These are phyloP conservation scores for Dendrolimus punctatus DNA, from an alignment of 1,140 invertebrate species.

Conservation along the genomic window DNA sequence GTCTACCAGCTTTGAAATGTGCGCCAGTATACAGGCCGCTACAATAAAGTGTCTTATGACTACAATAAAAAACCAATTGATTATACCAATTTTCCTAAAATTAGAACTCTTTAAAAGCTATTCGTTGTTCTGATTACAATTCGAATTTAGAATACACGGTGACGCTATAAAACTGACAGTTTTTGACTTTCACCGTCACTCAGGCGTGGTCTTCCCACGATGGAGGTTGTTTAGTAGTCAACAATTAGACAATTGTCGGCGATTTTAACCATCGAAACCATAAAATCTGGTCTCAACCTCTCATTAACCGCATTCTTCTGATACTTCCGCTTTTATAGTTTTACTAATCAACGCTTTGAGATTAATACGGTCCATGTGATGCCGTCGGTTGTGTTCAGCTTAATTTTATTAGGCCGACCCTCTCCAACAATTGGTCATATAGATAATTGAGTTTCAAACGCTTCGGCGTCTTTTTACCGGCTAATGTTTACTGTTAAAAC, in stretches of 20 bases:
- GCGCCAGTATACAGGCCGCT: too few relatives aligned
- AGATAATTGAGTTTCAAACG: constrained; percentile 43
- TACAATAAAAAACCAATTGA: constrained; percentile 35
- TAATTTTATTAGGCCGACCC: constrained; percentile 47
- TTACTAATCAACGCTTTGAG: constrained; percentile 68
- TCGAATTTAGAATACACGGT: constrained; percentile 52
- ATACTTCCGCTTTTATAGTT: constrained; percentile 71
- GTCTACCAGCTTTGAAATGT: too few relatives aligned
- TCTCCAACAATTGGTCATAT: constrained; percentile 36
- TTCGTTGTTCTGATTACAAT: constrained; percentile 56
- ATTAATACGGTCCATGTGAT: constrained; percentile 66
- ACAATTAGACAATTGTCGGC: constrained; percentile 70
- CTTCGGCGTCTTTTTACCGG: constrained; percentile 27
- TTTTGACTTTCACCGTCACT: constrained; percentile 60
- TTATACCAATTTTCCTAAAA: constrained; percentile 30
- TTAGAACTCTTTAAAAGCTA: constrained; percentile 46
- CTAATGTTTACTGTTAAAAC: constrained; percentile 38
- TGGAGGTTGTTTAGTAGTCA: constrained; percentile 51
- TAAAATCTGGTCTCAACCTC: constrained; percentile 63
- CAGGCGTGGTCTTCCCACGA: constrained; percentile 53
- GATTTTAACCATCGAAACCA: constrained; percentile 60
- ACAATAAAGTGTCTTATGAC: neutral
- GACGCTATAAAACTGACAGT: constrained; percentile 53
- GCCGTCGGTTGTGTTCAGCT: constrained; percentile 55
- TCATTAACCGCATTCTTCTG: constrained; percentile 70